These are phyloP conservation scores for Intellagama lesueurii DNA, from an alignment of 2,797 vertebrate species.

Conservation along the genomic window DNA sequence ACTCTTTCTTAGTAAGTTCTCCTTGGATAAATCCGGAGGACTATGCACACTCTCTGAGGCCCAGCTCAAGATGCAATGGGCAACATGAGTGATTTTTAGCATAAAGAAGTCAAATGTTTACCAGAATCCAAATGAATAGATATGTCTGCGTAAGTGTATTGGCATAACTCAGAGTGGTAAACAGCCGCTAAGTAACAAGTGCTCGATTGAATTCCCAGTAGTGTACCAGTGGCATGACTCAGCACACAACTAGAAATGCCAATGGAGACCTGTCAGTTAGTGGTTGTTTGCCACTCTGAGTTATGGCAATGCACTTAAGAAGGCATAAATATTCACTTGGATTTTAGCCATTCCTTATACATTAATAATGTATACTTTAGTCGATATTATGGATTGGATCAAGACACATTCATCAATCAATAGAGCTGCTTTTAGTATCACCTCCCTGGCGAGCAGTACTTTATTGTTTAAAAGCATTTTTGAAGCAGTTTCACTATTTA, in stretches of 20 bases:
- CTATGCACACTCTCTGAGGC: no score
- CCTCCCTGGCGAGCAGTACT: slow-evolving; percentile 46
- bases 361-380: background rate
- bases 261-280: no score
- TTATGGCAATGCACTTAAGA: no score
- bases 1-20: background rate
- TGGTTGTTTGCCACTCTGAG: no score
- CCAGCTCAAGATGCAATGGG: background rate
- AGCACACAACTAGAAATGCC: no score
- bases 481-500: background rate
- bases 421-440: slow-evolving; percentile 38
- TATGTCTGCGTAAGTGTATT: no score
- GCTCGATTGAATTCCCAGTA: no score
- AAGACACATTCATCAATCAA: slow-evolving; percentile 63
- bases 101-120: background rate
- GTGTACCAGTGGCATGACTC: no score
- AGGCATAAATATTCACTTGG: no score
- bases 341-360: background rate
- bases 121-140: no score
- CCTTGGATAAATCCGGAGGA: background rate
- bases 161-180: no score
- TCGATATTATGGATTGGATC: background rate
- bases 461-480: slow-evolving; percentile 47
- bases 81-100: background rate
- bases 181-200: no score